Evolutionary conservation across 2,113 vertebrate species (phyloP), one percentile per base, ranked within the genome.

Genomic region (Lagopus muta): DNA sequence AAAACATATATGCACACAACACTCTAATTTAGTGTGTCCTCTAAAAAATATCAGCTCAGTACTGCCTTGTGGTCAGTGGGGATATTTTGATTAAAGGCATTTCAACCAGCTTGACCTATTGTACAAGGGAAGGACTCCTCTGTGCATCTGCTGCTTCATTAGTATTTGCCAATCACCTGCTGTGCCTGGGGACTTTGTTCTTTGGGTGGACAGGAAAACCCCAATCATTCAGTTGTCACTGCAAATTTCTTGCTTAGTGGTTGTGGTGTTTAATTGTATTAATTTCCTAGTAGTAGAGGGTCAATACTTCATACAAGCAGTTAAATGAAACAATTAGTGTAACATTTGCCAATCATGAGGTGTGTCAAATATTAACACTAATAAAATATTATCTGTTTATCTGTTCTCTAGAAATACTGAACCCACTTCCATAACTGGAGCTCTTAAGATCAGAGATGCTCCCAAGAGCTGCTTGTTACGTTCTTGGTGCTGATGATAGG

Each of bases 261-360:
- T 73, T 92, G 36, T 12, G 48, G 57, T 28, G 8, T 60, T 93
- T 93, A 75, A 88, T 92, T 88, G 62, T 81, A 76, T 83, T 92
- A 86, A 96, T 92, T 94, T 79, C 62, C 64, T 30, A 7, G 65
- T 32, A 67, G 36, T 32, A 36, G 47, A 81, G 38, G 7, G 8
- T 18, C 50, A 66, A 24, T 71, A 24, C n/a, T 66, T 62, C 36
- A 66, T 38, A 25, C 8, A 75, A 52, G 2, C 42, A 67, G 36
- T 50, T 86, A 60, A 90, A 83, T 57, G 52, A 78, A 95, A 81
- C 79, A 86, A 92, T 90, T 62, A 83, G 25, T 71, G 22, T 17
- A 80, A 45, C 32, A 42, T 22, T 71, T 81, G 50, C 70, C 80
- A 86, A 0, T 64, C 61, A 47, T 1, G 3, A 78, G 12, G 2